Evolutionary conservation across 2,888 invertebrate genomes (phyloP), one percentile per base, ranked within the genome.

Genomic region (Morpho achilles): DNA sequence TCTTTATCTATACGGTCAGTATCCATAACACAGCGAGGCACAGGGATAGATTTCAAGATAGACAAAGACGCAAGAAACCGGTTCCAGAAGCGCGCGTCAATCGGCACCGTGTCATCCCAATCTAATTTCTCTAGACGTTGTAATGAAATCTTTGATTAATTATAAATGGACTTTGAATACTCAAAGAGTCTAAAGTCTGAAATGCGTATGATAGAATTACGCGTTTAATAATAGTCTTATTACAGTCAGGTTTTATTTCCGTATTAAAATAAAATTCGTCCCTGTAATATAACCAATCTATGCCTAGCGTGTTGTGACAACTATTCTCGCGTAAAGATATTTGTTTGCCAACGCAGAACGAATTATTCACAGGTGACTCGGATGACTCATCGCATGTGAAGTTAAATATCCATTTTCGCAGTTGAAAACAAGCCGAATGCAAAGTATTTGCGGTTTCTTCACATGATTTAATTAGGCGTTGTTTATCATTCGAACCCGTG

Each of bases 181-280:
- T 61, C 44, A 65, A 47, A 0, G 67, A 63, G 22, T 67, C 64
- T 10, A 56, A 64, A n/a, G 64, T 62, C 44, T 65, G 61, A 8
- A 59, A 50, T 7, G 60, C 50, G 0, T 9, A 23, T 0, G 68
- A 65, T 10, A 68, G 40, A 50, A 66, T 62, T 7, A 52, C 48
- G 7, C 66, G 67, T 57, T 67, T 66, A 40, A 60, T 66, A 8
- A 63, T 42, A 22, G 32, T 1, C 32, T 53, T 10, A 10, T 10
- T 59, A 41, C n/a, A 7, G 22, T 53, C 44, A 42, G 41, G n/a
- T 9, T 55, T 42, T 10, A 49, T 44, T 44, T 56, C 23, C n/a
- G 52, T 60, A 32, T 50, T 58, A 48, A 54, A 63, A 47, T 63
- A 47, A 8, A 67, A 50, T n/a, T n/a, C n/a, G n/a, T n/a, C n/a